These are phyloP conservation scores for Antennarius maculatus DNA, from an alignment of 2,797 vertebrate species.

Conservation along the genomic window DNA sequence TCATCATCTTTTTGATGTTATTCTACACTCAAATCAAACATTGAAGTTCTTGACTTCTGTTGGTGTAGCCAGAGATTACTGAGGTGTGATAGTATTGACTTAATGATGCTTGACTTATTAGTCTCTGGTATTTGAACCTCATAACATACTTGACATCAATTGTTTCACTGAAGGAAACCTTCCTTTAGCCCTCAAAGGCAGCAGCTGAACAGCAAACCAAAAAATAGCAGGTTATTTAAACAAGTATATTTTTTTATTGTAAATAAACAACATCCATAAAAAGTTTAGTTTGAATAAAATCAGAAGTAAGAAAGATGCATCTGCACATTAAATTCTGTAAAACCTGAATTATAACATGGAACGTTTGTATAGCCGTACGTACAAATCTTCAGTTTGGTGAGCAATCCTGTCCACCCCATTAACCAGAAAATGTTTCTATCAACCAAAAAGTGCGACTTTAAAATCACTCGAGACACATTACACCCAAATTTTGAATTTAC, in stretches of 20 bases:
- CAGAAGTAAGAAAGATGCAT: slow-evolving; percentile 55
- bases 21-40: no score
- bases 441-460: slow-evolving; percentile 47
- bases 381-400: slow-evolving; percentile 35
- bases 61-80: no score
- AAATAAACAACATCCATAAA: slow-evolving; percentile 69
- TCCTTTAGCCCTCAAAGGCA: slow-evolving; percentile 6
- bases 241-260: slow-evolving; percentile 67
- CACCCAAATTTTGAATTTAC: slow-evolving; percentile 12
- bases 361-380: slow-evolving; percentile 29
- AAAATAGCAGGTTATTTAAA: slow-evolving; percentile 44
- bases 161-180: neutral
- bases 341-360: slow-evolving; percentile 57
- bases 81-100: neutral
- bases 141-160: neutral
- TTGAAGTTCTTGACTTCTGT: no score
- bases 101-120: neutral
- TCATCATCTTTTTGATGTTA: neutral
- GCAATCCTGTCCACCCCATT: slow-evolving; percentile 8
- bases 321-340: slow-evolving; percentile 57
- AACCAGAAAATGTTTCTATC: slow-evolving; percentile 4
- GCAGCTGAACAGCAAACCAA: neutral
- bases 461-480: slow-evolving; percentile 35
- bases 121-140: neutral
- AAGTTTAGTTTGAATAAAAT: slow-evolving; percentile 63